Conservation (phyloP, 2,888 invertebrate species). For the Xylota sylvarum region DNA sequence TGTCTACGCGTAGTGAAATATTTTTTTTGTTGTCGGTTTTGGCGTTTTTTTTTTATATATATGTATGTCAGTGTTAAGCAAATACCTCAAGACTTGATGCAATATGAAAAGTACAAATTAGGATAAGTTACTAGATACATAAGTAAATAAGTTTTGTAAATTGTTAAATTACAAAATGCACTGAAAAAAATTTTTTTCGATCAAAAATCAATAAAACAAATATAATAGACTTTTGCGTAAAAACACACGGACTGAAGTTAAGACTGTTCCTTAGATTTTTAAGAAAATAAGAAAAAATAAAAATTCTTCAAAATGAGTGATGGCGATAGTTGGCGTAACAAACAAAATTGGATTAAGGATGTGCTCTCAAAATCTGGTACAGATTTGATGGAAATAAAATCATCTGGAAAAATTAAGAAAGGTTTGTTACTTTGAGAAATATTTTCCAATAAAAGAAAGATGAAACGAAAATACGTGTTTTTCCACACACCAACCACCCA, state of each 20-base stretch:
- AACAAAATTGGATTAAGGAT: slow-evolving; percentile 86
- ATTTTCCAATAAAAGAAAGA: background rate
- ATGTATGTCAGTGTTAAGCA: slow-evolving; percentile 30
- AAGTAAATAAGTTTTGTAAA: background rate
- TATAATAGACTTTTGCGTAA: slow-evolving; percentile 28
- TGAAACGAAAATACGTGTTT: background rate
- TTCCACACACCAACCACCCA: slow-evolving; percentile 15
- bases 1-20: slow-evolving; percentile 1
- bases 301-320: slow-evolving; percentile 82
- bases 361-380: slow-evolving; percentile 85
- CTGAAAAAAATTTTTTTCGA: slow-evolving; percentile 23
- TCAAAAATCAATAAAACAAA: slow-evolving; percentile 44
- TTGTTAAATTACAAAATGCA: slow-evolving; percentile 30
- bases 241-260: slow-evolving; percentile 65
- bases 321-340: slow-evolving; percentile 81
- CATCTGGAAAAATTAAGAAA: slow-evolving; percentile 80
- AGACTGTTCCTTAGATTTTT: slow-evolving; percentile 69
- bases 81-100: slow-evolving; percentile 64
- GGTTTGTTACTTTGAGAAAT: slow-evolving; percentile 79
- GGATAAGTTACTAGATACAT: slow-evolving; percentile 48
- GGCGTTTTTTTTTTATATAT: slow-evolving; percentile 20
- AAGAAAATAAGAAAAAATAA: slow-evolving; percentile 38
- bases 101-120: slow-evolving; percentile 73
- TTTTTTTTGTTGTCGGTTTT: slow-evolving; percentile 23
- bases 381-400: slow-evolving; percentile 83